Evolutionary conservation across 2,113 vertebrate genomes (phyloP).

Genomic region (Bothrops jararaca): DNA sequence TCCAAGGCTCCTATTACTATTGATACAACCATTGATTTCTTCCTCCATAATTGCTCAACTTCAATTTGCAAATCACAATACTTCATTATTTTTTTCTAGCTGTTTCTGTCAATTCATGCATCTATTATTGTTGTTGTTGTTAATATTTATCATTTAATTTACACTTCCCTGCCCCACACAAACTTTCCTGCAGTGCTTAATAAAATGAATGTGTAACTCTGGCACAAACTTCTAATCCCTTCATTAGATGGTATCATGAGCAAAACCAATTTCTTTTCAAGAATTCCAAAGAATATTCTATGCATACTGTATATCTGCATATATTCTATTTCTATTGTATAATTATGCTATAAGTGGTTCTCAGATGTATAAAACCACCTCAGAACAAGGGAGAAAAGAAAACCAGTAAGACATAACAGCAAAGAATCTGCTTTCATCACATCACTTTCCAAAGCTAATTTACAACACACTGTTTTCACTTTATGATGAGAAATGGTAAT

Average conservation of each 20-base stretch:
- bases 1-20: background rate
- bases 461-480: conserved; percentile 14
- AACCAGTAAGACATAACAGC: background rate
- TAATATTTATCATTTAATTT: background rate
- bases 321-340: background rate
- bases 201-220: background rate
- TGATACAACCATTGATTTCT: background rate
- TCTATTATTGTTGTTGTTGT: background rate
- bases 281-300: background rate
- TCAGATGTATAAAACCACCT: background rate
- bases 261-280: background rate
- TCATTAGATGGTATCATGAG: background rate
- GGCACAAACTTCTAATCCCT: background rate
- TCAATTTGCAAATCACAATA: background rate
- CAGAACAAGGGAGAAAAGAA: conserved; percentile 5
- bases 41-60: background rate
- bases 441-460: conserved; percentile 26
- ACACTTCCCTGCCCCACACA: background rate
- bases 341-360: background rate
- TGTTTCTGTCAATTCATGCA: background rate
- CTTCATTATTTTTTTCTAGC: background rate
- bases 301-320: background rate
- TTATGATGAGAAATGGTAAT: background rate
- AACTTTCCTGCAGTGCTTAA: background rate
- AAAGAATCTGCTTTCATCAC: background rate